Evolutionary conservation across 1,140 invertebrate species (phyloP).

Genomic region (Lordiphosa collinella): DNA sequence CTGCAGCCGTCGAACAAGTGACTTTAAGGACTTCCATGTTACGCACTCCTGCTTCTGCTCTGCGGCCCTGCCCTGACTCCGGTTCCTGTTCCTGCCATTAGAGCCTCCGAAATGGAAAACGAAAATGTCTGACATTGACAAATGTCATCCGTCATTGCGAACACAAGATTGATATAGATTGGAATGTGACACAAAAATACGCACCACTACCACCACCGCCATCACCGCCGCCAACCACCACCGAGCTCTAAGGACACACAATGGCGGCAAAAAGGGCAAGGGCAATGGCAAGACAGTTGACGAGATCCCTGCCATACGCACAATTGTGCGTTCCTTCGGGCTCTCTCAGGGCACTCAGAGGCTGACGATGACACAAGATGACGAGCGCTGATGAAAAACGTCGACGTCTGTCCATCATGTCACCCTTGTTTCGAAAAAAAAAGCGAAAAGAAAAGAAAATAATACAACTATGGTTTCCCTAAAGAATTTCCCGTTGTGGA

Average conservation of each 20-base stretch:
- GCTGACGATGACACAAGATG: slow-evolving; percentile 72
- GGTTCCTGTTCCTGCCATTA: slow-evolving; percentile 50
- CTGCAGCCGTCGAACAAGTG: slow-evolving; percentile 38
- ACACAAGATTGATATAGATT: slow-evolving; percentile 80
- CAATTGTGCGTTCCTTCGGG: slow-evolving; percentile 30
- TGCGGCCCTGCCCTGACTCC: not conserved
- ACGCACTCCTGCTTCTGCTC: slow-evolving; percentile 16
- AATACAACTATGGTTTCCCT: slow-evolving; percentile 64
- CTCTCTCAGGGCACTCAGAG: slow-evolving; percentile 37
- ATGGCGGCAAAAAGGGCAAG: slow-evolving; percentile 34
- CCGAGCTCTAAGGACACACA: slow-evolving; percentile 22
- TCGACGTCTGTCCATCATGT: slow-evolving; percentile 74
- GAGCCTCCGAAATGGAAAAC: slow-evolving; percentile 76
- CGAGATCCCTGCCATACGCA: slow-evolving; percentile 34
- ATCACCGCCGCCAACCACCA: slow-evolving; percentile 40
- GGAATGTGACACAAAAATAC: slow-evolving; percentile 80
- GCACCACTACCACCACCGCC: slow-evolving; percentile 68
- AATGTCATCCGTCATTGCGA: slow-evolving; percentile 80
- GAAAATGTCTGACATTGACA: slow-evolving; percentile 80
- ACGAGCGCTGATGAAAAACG: slow-evolving; percentile 76
- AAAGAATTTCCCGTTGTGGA: slow-evolving; percentile 37
- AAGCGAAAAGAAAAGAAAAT: slow-evolving; percentile 31
- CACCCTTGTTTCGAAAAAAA: slow-evolving; percentile 60
- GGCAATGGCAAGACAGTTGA: slow-evolving; percentile 4
- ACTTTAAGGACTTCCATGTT: slow-evolving; percentile 51